Conservation (phyloP, 2,113 vertebrate species). For the Cynoglossus semilaevis region DNA sequence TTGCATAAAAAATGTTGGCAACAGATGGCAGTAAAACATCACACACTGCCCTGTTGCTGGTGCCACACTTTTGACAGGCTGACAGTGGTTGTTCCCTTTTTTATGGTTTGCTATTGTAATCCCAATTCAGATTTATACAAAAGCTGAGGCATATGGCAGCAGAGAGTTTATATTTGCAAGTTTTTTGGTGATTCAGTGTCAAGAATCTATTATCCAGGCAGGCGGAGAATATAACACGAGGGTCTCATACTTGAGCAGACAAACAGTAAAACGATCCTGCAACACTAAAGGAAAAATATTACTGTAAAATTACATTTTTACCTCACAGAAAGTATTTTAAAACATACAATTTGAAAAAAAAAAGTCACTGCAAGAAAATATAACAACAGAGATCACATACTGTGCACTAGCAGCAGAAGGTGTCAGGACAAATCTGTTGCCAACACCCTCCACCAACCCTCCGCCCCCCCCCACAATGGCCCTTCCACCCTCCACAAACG, state of each 20-base stretch:
- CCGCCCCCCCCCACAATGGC: too few species aligned
- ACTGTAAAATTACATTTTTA: conserved; percentile 19
- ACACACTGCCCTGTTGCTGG: conserved; percentile 43
- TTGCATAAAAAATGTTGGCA: conserved; percentile 74
- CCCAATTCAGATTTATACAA: conserved; percentile 49
- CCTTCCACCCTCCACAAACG: not conserved
- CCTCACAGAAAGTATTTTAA: not conserved
- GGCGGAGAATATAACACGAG: conserved; percentile 5
- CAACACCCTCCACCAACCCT: too few species aligned
- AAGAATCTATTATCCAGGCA: conserved; percentile 30
- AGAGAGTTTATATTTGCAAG: conserved; percentile 37
- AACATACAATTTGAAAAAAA: conserved; percentile 16
- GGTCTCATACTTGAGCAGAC: conserved; percentile 31
- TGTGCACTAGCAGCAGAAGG: conserved; percentile 3
- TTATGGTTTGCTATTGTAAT: conserved; percentile 43
- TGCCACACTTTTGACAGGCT: conserved; percentile 46
- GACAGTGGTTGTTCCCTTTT: conserved; percentile 25
- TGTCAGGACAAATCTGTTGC: conserved; percentile 4
- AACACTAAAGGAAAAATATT: conserved; percentile 24
- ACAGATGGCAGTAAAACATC: conserved; percentile 93
- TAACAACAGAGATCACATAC: not conserved
- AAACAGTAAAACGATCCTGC: conserved; percentile 38
- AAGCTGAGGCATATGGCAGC: conserved; percentile 34
- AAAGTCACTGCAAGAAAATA: conserved; percentile 7
- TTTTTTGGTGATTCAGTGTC: conserved; percentile 27